Conservation (phyloP, 2,888 invertebrate species). For the Euphydryas editha region DNA sequence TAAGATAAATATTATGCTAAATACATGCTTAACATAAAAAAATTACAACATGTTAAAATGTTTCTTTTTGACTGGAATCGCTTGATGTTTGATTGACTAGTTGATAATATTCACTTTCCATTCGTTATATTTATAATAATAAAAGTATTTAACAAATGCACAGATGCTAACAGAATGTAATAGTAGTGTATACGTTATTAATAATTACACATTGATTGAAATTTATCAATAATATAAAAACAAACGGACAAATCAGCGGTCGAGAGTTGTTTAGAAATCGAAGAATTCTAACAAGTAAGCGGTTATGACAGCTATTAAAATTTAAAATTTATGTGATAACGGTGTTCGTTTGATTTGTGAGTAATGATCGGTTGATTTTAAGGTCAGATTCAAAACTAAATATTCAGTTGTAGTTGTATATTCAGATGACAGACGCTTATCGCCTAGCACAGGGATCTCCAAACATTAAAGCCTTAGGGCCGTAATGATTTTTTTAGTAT, state of each 20-base stretch:
- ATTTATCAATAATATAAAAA: neutral
- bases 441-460: conserved; percentile 41
- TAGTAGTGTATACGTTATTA: too few species aligned
- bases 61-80: neutral
- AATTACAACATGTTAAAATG: neutral
- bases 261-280: neutral
- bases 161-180: too few species aligned
- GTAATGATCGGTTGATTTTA: conserved; percentile 44
- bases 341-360: conserved; percentile 37
- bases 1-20: neutral
- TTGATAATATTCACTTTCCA: too few species aligned
- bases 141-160: too few species aligned
- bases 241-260: neutral
- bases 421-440: conserved; percentile 40
- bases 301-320: conserved; percentile 40
- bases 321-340: conserved; percentile 40
- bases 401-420: conserved; percentile 7
- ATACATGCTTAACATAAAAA: neutral
- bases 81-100: neutral
- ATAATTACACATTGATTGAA: too few species aligned
- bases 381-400: conserved; percentile 44
- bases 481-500: too few species aligned
- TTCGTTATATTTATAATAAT: too few species aligned
- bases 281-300: conserved; percentile 16
- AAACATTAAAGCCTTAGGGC: too few species aligned